phyloP scores from a whole-genome alignment of 2,888 invertebrate genomes.

The Mythimna albipuncta region DNA sequence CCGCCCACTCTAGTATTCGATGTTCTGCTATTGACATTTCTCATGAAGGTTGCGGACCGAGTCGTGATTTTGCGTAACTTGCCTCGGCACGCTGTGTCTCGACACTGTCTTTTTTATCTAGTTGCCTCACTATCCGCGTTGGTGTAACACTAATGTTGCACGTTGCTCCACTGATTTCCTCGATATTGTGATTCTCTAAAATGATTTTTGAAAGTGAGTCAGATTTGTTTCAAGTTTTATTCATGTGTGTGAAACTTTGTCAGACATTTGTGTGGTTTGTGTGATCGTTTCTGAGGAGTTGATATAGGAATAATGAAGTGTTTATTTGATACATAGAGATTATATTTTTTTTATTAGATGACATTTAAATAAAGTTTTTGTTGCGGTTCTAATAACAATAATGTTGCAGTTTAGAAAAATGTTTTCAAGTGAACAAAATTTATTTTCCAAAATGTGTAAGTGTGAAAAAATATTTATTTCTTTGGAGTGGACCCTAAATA shows the following conservation, averaged over 20 bases:
- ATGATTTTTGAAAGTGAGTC: slow-evolving; percentile 74
- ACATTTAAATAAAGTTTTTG: slow-evolving; percentile 8
- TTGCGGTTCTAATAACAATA: slow-evolving; percentile 3
- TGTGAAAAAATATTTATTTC: slow-evolving; percentile 5
- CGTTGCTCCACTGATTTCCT: slow-evolving; percentile 64
- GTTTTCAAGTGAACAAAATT: slow-evolving; percentile 49
- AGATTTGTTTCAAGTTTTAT: slow-evolving; percentile 35
- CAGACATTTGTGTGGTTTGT: slow-evolving; percentile 35
- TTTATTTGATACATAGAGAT: slow-evolving; percentile 5
- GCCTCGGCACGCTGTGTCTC: slow-evolving; percentile 77
- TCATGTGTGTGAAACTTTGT: slow-evolving; percentile 37
- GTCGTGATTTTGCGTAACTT: slow-evolving; percentile 89
- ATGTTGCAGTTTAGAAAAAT: slow-evolving; percentile 54
- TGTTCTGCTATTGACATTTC: slow-evolving; percentile 88
- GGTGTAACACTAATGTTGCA: slow-evolving; percentile 71
- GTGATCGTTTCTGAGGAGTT: slow-evolving; percentile 21
- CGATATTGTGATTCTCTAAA: slow-evolving; percentile 57
- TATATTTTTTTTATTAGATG: background rate
- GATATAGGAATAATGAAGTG: slow-evolving; percentile 6
- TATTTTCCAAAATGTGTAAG: slow-evolving; percentile 52
- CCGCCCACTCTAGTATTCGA: slow-evolving; percentile 74
- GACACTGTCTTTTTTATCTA: slow-evolving; percentile 79
- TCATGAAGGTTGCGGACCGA: slow-evolving; percentile 83
- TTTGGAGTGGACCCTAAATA: too few relatives aligned
- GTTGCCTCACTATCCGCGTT: slow-evolving; percentile 78